These are phyloP conservation scores for Phymorhynchus buccinoides DNA, from an alignment of 1,140 invertebrate genomes.

Conservation along the genomic window DNA sequence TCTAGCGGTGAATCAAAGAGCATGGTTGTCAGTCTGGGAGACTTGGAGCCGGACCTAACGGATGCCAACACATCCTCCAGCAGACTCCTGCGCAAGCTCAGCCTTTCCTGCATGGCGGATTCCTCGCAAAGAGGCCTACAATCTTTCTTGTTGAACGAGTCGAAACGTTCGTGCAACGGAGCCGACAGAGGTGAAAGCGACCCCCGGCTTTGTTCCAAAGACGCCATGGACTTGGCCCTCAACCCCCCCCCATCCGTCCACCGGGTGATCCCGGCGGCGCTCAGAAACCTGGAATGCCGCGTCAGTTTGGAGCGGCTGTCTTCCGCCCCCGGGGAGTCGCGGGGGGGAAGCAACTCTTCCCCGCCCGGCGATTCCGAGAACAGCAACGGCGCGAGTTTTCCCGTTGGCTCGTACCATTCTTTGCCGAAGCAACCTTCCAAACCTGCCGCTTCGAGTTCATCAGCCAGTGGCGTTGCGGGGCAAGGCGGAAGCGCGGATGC, in stretches of 20 bases:
- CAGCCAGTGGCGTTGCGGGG: not conserved
- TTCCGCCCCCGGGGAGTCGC: not conserved
- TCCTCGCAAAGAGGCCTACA: not conserved
- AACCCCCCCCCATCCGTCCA: constrained; percentile 1
- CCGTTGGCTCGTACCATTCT: not conserved
- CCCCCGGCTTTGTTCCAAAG: not conserved
- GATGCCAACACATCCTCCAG: not conserved
- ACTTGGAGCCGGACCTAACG: not conserved
- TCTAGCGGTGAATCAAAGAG: too few relatives aligned
- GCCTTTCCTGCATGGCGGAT: not conserved
- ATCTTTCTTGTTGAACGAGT: not conserved
- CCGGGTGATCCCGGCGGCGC: not conserved
- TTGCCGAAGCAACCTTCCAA: not conserved
- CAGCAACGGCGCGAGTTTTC: not conserved
- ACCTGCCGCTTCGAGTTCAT: not conserved
- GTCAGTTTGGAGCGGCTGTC: constrained; percentile 25
- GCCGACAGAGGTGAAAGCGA: not conserved
- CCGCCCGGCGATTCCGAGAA: not conserved
- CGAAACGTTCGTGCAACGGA: not conserved
- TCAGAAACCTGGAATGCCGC: constrained; percentile 23
- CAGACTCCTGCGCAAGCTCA: not conserved
- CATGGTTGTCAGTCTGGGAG: not conserved
- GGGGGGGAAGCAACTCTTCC: not conserved
- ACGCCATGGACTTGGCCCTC: not conserved
- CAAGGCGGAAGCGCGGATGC: not conserved